Evolutionary conservation across 2,888 invertebrate genomes (phyloP).

Genomic region (Cephonodes hylas): DNA sequence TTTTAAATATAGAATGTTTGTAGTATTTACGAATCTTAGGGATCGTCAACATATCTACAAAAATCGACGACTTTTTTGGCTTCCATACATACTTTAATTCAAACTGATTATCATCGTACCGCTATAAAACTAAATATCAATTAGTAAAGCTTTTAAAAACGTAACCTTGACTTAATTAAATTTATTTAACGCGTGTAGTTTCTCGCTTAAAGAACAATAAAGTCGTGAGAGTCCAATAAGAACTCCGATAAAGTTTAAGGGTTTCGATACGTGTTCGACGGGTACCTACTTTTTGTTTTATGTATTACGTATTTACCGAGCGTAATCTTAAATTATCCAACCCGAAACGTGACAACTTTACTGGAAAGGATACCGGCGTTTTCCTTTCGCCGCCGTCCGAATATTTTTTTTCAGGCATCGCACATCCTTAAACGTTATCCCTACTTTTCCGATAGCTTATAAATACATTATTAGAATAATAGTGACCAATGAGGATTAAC

Average conservation of each 20-base stretch:
- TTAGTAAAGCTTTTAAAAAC: neutral
- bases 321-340: constrained; percentile 51
- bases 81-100: too few relatives aligned
- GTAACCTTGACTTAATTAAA: neutral
- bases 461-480: neutral
- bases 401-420: constrained; percentile 24
- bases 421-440: constrained; percentile 9
- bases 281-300: constrained; percentile 41
- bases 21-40: too few relatives aligned
- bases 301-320: constrained; percentile 45
- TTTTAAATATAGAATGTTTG: too few relatives aligned
- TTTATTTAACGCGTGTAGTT: neutral
- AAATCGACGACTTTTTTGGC: too few relatives aligned
- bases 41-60: too few relatives aligned
- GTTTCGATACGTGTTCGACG: constrained; percentile 32
- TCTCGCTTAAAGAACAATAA: neutral
- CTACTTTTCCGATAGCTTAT: neutral
- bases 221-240: neutral
- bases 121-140: too few relatives aligned
- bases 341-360: constrained; percentile 48
- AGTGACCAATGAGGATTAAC: neutral
- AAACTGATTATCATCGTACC: too few relatives aligned
- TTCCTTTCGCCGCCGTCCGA: constrained; percentile 15
- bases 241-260: neutral
- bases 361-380: constrained; percentile 28